Evolutionary conservation across 2,888 invertebrate genomes (phyloP).

Genomic region (Trichacis sp.): DNA sequence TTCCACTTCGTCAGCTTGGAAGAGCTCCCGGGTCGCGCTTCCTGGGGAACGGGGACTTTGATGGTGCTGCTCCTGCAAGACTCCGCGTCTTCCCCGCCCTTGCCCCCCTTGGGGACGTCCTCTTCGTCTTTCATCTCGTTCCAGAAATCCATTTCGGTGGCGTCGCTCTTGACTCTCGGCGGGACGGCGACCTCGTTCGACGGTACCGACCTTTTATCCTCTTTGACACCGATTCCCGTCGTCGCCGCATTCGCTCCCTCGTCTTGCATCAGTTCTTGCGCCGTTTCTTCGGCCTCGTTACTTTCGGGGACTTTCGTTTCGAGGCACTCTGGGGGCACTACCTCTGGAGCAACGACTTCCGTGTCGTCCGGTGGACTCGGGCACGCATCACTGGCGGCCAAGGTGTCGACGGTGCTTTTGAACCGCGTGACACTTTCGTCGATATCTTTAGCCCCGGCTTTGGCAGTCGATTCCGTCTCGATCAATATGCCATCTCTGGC

Average conservation of each 20-base stretch:
- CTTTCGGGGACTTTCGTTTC: too few species aligned
- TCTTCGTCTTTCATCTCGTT: slow-evolving; percentile 61
- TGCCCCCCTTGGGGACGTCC: slow-evolving; percentile 22
- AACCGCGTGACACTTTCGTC: slow-evolving; percentile 48
- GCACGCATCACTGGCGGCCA: slow-evolving; percentile 38
- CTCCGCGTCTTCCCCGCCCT: slow-evolving; percentile 19
- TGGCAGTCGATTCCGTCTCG: slow-evolving; percentile 34
- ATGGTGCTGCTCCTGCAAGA: too few species aligned
- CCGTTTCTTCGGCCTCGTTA: slow-evolving; percentile 1
- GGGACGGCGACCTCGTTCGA: too few species aligned
- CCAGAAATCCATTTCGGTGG: slow-evolving; percentile 63
- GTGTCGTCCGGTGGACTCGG: slow-evolving; percentile 17
- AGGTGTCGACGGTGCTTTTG: slow-evolving; percentile 44
- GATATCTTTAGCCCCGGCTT: slow-evolving; percentile 53
- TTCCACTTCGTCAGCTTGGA: slow-evolving; percentile 58
- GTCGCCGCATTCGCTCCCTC: slow-evolving; percentile 14
- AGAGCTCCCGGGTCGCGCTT: neutral
- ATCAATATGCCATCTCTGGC: slow-evolving; percentile 30
- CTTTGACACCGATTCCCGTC: slow-evolving; percentile 8
- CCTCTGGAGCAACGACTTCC: slow-evolving; percentile 8
- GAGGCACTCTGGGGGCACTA: too few species aligned
- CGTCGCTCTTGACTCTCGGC: too few species aligned
- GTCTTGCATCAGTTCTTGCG: slow-evolving; percentile 32
- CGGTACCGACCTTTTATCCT: neutral
- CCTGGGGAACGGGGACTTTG: neutral